These are phyloP conservation scores for Tiliqua scincoides DNA, from an alignment of 2,113 vertebrate genomes.

Conservation along the genomic window DNA sequence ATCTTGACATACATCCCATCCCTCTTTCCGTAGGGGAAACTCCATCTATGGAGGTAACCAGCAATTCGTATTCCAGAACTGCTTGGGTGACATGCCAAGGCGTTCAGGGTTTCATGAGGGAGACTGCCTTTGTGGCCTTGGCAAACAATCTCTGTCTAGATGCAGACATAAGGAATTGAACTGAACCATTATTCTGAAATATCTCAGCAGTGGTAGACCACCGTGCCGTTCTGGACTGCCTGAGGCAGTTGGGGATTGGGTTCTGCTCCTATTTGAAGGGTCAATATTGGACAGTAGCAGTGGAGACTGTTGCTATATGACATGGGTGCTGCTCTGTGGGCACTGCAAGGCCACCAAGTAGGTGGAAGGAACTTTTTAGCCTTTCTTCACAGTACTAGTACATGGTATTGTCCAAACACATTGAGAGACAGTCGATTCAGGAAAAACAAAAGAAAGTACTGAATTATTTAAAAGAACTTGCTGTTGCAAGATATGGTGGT, in stretches of 20 bases:
- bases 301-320: background rate
- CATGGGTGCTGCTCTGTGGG: background rate
- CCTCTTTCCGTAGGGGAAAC: background rate
- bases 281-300: background rate
- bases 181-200: background rate
- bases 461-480: too few species aligned
- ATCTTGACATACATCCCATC: background rate
- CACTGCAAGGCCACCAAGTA: background rate
- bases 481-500: too few species aligned
- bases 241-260: background rate
- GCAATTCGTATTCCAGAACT: background rate
- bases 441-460: too few species aligned
- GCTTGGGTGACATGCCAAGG: background rate
- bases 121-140: background rate
- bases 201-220: background rate
- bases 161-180: background rate
- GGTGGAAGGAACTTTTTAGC: too few species aligned
- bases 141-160: background rate
- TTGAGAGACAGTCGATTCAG: too few species aligned
- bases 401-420: too few species aligned
- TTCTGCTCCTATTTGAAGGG: background rate
- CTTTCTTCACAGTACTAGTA: too few species aligned
- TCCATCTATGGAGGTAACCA: constrained; percentile 17
- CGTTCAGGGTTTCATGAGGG: background rate
- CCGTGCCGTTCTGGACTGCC: background rate